These are phyloP conservation scores for Zeuzera pyrina DNA, from an alignment of 2,888 invertebrate genomes.

Conservation along the genomic window DNA sequence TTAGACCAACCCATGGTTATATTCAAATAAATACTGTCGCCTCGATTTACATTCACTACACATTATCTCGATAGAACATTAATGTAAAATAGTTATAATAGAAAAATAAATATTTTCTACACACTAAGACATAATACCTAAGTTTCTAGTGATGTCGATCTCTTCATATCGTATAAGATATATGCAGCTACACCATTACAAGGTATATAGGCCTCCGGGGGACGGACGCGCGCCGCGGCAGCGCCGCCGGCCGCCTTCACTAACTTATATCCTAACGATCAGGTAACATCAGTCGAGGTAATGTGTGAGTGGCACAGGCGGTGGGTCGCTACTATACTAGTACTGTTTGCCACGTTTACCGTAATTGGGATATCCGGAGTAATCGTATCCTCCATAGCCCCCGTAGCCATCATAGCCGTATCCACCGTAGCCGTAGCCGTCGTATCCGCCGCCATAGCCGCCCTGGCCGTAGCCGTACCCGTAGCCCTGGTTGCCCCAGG, in stretches of 20 bases:
- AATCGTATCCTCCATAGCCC: slow-evolving; percentile 86
- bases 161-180: slow-evolving; percentile 47
- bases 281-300: slow-evolving; percentile 73
- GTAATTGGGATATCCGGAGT: slow-evolving; percentile 87
- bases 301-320: slow-evolving; percentile 66
- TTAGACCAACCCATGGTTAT: slow-evolving; percentile 31
- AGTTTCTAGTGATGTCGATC: slow-evolving; percentile 67
- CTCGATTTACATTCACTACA: slow-evolving; percentile 70
- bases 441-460: slow-evolving; percentile 81
- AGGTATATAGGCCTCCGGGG: slow-evolving; percentile 63
- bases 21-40: slow-evolving; percentile 53
- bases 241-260: slow-evolving; percentile 44
- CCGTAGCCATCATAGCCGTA: slow-evolving; percentile 84
- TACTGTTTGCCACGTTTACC: slow-evolving; percentile 78
- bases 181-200: slow-evolving; percentile 32
- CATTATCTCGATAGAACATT: slow-evolving; percentile 72
- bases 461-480: slow-evolving; percentile 82
- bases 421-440: slow-evolving; percentile 82
- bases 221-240: slow-evolving; percentile 61
- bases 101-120: slow-evolving; percentile 74
- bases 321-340: slow-evolving; percentile 50
- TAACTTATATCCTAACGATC: slow-evolving; percentile 65
- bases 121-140: slow-evolving; percentile 69
- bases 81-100: slow-evolving; percentile 58
- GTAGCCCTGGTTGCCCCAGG: slow-evolving; percentile 78